These are phyloP conservation scores for Aselliscus stoliczkanus DNA, from an alignment of 2,797 vertebrate species.

Conservation along the genomic window DNA sequence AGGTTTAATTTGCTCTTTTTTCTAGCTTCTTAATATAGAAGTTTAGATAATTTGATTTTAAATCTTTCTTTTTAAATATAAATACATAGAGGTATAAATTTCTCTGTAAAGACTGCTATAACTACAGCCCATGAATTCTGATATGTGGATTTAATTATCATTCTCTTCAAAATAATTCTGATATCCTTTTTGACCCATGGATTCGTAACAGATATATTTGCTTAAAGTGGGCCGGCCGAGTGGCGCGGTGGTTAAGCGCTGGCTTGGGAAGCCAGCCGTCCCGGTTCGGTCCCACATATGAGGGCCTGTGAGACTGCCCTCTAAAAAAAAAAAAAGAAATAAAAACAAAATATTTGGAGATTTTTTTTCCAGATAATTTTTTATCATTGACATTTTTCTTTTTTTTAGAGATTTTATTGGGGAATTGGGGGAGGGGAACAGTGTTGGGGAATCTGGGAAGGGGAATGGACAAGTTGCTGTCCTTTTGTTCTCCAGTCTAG, in stretches of 20 bases:
- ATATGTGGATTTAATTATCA: background rate
- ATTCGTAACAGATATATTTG: background rate
- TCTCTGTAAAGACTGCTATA: background rate
- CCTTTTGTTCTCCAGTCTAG: too few relatives aligned
- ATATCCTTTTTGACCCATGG: background rate
- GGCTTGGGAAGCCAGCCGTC: too few relatives aligned
- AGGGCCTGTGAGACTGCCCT: too few relatives aligned
- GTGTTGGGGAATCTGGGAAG: too few relatives aligned
- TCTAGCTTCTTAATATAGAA: background rate
- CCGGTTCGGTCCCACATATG: too few relatives aligned
- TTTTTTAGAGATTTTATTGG: too few relatives aligned
- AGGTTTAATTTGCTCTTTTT: background rate
- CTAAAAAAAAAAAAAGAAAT: too few relatives aligned
- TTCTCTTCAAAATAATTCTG: background rate
- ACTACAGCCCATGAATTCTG: background rate
- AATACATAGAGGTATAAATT: background rate
- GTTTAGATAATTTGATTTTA: background rate
- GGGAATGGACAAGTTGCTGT: too few relatives aligned
- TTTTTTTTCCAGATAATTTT: conserved; percentile 9
- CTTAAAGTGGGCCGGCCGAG: too few relatives aligned
- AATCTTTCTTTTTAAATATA: background rate
- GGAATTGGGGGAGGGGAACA: too few relatives aligned
- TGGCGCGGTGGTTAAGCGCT: too few relatives aligned
- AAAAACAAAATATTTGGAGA: conserved; percentile 1
- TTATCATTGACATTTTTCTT: background rate